These are phyloP conservation scores for Eristalis tenax DNA, from an alignment of 2,888 invertebrate genomes.

Conservation along the genomic window DNA sequence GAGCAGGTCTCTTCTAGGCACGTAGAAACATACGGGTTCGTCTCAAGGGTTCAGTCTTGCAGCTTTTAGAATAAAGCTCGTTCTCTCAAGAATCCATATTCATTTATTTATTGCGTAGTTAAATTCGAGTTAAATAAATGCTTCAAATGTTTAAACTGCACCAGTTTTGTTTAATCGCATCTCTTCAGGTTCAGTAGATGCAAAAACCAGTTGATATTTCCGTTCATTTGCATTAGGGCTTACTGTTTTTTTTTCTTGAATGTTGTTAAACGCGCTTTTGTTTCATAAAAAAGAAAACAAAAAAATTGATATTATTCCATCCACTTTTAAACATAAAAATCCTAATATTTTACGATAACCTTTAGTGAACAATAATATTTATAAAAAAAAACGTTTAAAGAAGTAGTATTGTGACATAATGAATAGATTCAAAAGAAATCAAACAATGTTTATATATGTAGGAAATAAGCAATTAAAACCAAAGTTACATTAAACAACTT, in stretches of 20 bases:
- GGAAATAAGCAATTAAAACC: slow-evolving; percentile 52
- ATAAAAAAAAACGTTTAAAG: slow-evolving; percentile 21
- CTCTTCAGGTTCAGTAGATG: background rate
- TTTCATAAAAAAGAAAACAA: slow-evolving; percentile 29
- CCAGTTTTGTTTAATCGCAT: background rate
- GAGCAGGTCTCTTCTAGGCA: no score
- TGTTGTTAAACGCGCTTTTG: slow-evolving; percentile 44
- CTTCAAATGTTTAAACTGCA: background rate
- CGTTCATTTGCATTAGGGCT: background rate
- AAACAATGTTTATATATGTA: slow-evolving; percentile 54
- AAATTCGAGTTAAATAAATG: background rate
- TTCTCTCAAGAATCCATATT: background rate
- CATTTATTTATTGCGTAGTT: background rate
- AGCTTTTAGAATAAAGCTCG: background rate
- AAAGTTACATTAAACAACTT: slow-evolving; percentile 47
- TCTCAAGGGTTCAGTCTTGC: background rate
- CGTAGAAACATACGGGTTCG: background rate
- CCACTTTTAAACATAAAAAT: slow-evolving; percentile 66
- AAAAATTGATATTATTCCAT: slow-evolving; percentile 68
- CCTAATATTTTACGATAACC: slow-evolving; percentile 72
- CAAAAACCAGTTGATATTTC: slow-evolving; percentile 33
- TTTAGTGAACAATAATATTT: slow-evolving; percentile 72
- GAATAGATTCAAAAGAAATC: slow-evolving; percentile 6
- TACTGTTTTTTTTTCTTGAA: slow-evolving; percentile 2
- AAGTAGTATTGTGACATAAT: slow-evolving; percentile 44